These are phyloP conservation scores for Agraylea sexmaculata DNA, from an alignment of 1,140 invertebrate species.

Conservation along the genomic window DNA sequence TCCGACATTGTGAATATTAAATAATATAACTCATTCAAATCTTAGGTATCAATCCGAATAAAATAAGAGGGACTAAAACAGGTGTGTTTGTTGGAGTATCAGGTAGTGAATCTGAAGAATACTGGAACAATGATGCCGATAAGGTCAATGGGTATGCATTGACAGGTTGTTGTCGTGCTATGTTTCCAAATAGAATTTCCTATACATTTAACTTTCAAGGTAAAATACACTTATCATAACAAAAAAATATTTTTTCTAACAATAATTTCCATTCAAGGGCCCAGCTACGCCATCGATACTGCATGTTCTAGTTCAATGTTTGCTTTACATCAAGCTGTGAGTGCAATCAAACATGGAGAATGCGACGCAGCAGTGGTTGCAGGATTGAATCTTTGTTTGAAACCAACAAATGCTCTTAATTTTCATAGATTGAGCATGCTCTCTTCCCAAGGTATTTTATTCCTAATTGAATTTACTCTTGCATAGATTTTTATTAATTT, in stretches of 20 bases:
- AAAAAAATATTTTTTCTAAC: neutral
- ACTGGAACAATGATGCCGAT: slow-evolving; percentile 61
- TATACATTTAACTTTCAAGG: slow-evolving; percentile 85
- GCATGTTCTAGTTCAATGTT: slow-evolving; percentile 90
- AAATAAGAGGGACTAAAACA: slow-evolving; percentile 70
- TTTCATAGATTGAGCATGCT: slow-evolving; percentile 89
- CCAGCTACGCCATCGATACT: slow-evolving; percentile 87
- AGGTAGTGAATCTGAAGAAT: slow-evolving; percentile 74
- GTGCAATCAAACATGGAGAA: slow-evolving; percentile 68
- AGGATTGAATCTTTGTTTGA: slow-evolving; percentile 71
- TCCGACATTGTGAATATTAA: neutral
- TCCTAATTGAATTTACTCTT: neutral
- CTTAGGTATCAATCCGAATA: slow-evolving; percentile 62
- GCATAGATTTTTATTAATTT: slow-evolving; percentile 2
- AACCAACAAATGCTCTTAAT: slow-evolving; percentile 81
- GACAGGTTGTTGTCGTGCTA: slow-evolving; percentile 83
- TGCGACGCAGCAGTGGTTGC: slow-evolving; percentile 90
- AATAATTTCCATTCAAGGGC: slow-evolving; percentile 42
- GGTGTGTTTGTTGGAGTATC: slow-evolving; percentile 88
- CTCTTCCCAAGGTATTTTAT: slow-evolving; percentile 56
- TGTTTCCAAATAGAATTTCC: slow-evolving; percentile 94
- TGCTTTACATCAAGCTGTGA: slow-evolving; percentile 77
- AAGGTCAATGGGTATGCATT: slow-evolving; percentile 83
- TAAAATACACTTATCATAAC: slow-evolving; percentile 8
- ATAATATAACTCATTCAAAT: neutral